phyloP scores from a whole-genome alignment of 2,113 vertebrate genomes.

The Antigone vipio region DNA sequence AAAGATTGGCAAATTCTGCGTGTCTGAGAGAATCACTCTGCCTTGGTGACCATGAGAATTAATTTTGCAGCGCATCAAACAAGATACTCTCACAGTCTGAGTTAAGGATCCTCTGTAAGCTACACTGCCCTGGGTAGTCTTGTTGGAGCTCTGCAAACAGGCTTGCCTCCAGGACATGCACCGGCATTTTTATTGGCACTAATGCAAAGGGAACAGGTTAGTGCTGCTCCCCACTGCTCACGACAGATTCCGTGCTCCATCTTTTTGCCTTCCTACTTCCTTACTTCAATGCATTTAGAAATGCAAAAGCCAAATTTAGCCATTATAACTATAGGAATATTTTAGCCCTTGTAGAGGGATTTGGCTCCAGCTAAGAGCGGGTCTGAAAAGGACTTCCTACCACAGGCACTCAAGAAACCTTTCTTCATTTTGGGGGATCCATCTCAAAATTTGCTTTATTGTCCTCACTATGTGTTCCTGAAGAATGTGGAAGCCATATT shows the following conservation, averaged over 20 bases:
- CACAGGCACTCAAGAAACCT: neutral
- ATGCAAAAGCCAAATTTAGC: neutral
- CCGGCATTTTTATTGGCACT: neutral
- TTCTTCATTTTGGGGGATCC: neutral
- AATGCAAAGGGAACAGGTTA: neutral
- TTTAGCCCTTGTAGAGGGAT: neutral
- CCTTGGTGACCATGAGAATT: too few species aligned
- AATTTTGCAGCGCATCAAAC: too few species aligned
- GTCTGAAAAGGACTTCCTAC: neutral
- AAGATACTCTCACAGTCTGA: too few species aligned
- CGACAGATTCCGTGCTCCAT: neutral
- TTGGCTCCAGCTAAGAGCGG: neutral
- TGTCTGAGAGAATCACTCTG: neutral
- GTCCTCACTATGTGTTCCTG: neutral
- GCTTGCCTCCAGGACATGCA: neutral
- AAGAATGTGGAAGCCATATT: neutral
- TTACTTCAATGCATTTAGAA: neutral
- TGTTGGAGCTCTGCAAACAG: neutral
- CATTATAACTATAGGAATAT: neutral
- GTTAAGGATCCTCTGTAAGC: too few species aligned
- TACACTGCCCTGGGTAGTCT: too few species aligned
- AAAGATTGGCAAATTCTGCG: neutral
- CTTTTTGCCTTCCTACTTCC: neutral
- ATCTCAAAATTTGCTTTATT: neutral
- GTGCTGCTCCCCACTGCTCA: neutral